A percentile compares a stretch with the other conserved stretches of the same genome.
phyloP scores from a whole-genome alignment of 2,797 vertebrate genomes.

The Gila robusta region DNA sequence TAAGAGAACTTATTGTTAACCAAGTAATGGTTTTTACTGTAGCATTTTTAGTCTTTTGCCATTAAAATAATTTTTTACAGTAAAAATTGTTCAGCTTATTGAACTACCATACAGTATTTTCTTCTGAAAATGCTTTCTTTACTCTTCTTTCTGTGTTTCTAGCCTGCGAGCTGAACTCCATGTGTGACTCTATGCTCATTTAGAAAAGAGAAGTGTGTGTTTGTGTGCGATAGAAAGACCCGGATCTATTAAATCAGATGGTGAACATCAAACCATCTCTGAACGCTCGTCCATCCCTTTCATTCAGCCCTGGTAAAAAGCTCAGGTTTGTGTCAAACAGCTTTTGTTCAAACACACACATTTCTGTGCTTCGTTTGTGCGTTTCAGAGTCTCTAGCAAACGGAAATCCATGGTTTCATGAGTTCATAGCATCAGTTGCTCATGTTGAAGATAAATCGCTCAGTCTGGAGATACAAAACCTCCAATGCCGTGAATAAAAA shows the following conservation, averaged over 20 bases:
- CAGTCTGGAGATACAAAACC: background rate
- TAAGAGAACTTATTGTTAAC: no score
- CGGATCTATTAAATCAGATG: constrained; percentile 23
- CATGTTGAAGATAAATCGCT: background rate
- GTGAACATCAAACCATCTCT: constrained; percentile 78
- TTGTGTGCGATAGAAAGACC: background rate
- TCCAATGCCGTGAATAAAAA: constrained; percentile 3
- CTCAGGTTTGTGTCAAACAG: constrained; percentile 14
- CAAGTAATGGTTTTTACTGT: no score
- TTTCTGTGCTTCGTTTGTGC: background rate
- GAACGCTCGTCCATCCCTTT: constrained; percentile 71
- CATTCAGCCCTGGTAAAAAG: constrained; percentile 74
- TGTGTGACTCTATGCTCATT: background rate
- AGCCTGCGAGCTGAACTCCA: background rate
- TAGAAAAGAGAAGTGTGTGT: background rate
- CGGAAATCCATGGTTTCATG: background rate
- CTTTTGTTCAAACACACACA: constrained; percentile 10
- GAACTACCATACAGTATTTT: background rate
- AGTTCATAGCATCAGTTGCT: background rate
- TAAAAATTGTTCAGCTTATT: no score
- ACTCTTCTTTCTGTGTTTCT: background rate
- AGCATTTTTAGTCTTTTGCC: no score
- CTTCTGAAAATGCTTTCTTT: background rate
- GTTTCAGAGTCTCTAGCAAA: background rate
- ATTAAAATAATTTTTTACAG: no score